phyloP scores from a whole-genome alignment of 2,888 invertebrate genomes.

The Tigriopus californicus region DNA sequence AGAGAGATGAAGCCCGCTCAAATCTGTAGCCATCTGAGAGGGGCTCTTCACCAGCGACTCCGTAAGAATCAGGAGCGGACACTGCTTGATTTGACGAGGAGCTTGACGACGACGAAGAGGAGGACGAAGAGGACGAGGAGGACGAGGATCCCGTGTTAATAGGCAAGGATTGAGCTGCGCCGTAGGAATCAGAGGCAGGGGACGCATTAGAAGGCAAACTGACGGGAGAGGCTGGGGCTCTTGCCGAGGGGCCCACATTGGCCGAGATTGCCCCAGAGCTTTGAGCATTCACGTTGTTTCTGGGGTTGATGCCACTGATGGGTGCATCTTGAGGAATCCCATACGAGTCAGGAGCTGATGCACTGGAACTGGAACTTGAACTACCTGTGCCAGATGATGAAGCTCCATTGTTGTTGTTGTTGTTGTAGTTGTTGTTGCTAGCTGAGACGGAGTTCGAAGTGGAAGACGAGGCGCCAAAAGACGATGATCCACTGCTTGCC shows the following conservation, averaged over 20 bases:
- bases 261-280: no score
- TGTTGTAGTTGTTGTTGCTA: not conserved
- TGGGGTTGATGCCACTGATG: not conserved
- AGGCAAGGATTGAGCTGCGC: not conserved
- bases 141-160: not conserved
- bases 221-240: no score
- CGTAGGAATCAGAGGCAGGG: not conserved
- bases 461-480: no score
- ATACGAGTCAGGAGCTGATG: slow-evolving; percentile 4
- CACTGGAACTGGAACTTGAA: not conserved
- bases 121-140: not conserved
- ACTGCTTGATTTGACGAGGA: not conserved
- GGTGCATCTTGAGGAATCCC: not conserved
- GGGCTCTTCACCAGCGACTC: no score
- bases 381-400: no score
- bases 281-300: no score
- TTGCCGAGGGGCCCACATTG: no score
- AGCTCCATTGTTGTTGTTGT: not conserved
- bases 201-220: no score
- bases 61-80: not conserved
- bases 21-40: no score
- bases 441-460: not conserved
- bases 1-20: no score
- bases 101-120: not conserved
- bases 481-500: not conserved